These are phyloP conservation scores for Eupithecia abbreviata DNA, from an alignment of 2,888 invertebrate species.

Conservation along the genomic window DNA sequence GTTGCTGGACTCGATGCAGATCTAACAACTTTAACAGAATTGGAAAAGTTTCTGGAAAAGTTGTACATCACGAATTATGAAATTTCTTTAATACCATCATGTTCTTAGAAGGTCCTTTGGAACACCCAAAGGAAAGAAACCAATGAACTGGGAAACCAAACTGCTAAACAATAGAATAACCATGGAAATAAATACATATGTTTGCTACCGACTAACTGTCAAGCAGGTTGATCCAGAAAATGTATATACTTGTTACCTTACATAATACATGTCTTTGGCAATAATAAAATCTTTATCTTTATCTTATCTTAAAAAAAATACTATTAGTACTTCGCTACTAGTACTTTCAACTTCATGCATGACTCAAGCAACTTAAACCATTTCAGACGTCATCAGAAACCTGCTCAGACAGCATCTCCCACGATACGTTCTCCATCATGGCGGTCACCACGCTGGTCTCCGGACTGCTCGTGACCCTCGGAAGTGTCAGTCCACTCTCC, in stretches of 20 bases:
- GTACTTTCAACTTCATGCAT: not conserved
- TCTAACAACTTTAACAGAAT: not conserved
- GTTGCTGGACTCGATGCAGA: no score
- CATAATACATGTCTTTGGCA: no score
- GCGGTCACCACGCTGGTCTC: constrained; percentile 68
- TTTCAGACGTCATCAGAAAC: constrained; percentile 52
- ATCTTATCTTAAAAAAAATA: not conserved
- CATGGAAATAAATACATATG: not conserved
- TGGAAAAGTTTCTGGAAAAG: not conserved
- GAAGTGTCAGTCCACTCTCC: constrained; percentile 64
- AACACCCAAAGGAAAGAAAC: no score
- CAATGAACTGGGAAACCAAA: no score
- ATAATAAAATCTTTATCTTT: no score
- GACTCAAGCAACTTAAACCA: not conserved
- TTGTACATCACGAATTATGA: not conserved
- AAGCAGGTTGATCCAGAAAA: no score
- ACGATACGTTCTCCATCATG: constrained; percentile 68
- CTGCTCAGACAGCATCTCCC: constrained; percentile 68
- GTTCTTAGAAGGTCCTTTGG: no score
- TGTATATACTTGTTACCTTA: no score
- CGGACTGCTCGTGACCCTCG: constrained; percentile 60
- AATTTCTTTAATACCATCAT: not conserved
- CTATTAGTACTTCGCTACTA: not conserved
- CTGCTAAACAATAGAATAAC: not conserved
- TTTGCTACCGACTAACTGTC: no score